Evolutionary conservation across 2,888 invertebrate genomes (phyloP).

Genomic region (Oxyscelio sp.): DNA sequence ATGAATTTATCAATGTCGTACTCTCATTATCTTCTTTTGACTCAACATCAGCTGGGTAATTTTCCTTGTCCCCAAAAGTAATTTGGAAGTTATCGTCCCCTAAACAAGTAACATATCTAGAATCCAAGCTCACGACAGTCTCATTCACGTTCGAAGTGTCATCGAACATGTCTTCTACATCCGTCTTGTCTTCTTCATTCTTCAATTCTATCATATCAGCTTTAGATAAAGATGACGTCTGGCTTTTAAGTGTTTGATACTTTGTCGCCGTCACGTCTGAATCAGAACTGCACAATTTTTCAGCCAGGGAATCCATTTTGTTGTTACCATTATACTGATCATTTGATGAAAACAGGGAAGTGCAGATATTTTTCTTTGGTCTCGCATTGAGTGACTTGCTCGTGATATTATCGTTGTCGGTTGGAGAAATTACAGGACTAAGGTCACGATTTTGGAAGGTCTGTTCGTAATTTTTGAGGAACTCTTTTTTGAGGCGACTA

Average conservation of each 20-base stretch:
- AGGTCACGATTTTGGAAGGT: slow-evolving; percentile 18
- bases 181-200: slow-evolving; percentile 16
- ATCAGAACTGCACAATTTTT: too few species aligned
- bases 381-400: slow-evolving; percentile 7
- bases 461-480: slow-evolving; percentile 78
- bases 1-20: too few species aligned
- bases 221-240: too few species aligned
- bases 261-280: too few species aligned
- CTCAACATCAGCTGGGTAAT: too few species aligned
- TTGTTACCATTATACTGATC: background rate
- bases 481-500: slow-evolving; percentile 75
- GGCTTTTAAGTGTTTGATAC: too few species aligned
- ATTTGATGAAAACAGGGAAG: slow-evolving; percentile 13
- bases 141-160: slow-evolving; percentile 1
- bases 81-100: background rate
- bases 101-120: slow-evolving; percentile 23
- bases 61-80: too few species aligned
- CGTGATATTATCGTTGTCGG: background rate
- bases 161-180: slow-evolving; percentile 29
- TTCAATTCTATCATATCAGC: too few species aligned
- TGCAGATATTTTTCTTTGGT: slow-evolving; percentile 15
- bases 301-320: too few species aligned
- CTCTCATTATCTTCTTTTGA: too few species aligned
- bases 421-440: background rate
- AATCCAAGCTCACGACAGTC: slow-evolving; percentile 8